Evolutionary conservation across 2,888 invertebrate species (phyloP), one percentile per base, ranked within the genome.

Genomic region (Acleris sparsana): DNA sequence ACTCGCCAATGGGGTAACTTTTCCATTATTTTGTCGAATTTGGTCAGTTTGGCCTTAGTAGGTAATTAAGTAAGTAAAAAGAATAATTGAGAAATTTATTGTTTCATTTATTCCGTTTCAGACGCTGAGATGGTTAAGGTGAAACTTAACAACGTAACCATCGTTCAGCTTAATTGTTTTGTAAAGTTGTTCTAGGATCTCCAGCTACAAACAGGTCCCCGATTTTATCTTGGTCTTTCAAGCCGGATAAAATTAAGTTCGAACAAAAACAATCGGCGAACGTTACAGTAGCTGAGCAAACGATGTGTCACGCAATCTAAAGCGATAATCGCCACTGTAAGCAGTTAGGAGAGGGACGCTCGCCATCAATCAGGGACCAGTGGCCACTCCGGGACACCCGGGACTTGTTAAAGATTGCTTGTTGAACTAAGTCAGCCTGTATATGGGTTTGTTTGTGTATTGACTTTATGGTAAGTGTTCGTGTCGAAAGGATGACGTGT

Each of bases 361-460:
- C 71, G 76, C 78, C 84, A 87, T 87, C 86, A 87, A 87, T 87
- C 86, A 86, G 78, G 63, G 65, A 64, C 68, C 69, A 71, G 63
- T 69, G 53, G 44, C 57, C 60, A 56, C 16, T 18, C 58, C 48
- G 44, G 52, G 62, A 55, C 58, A 51, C 53, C 59, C 56, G 55
- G 51, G 56, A 56, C 43, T 63, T 29, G 58, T 43, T 62, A 29
- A 61, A 63, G 57, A 53, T 43, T 62, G 60, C 53, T 53, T 57
- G 60, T 55, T 44, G 55, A 53, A 60, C 49, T 60, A 49, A 64
- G 53, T 29, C 59, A 20, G n/a, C 51, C 25, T 43, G 53, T 58
- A 7, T 20, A 16, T 53, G 17, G 20, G 9, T 17, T 9, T 55
- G 20, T 55, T 56, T 44, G 16, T n/a, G 16, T 25, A 22, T 11